These are phyloP conservation scores for Pterois miles DNA, from an alignment of 2,797 vertebrate genomes.

Conservation along the genomic window DNA sequence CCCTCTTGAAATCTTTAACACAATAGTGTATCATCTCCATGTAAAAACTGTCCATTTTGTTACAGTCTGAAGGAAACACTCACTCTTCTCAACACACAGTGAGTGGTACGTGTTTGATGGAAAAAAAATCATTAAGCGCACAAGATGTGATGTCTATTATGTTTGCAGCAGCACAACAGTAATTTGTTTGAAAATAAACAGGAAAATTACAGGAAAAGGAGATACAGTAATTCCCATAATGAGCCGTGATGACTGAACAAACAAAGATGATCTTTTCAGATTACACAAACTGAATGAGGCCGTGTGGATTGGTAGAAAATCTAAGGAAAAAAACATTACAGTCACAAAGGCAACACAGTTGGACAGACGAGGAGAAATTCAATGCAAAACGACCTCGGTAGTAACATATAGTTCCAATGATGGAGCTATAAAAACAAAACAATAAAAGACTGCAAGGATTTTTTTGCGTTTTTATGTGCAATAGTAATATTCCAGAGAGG, in stretches of 20 bases:
- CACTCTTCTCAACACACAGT: background rate
- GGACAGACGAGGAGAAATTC: background rate
- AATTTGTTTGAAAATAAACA: constrained; percentile 27
- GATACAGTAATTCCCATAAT: constrained; percentile 30
- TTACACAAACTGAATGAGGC: background rate
- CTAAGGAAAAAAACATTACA: background rate
- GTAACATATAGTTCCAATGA: background rate
- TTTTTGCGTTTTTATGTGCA: background rate
- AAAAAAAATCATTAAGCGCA: no score
- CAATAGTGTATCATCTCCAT: constrained; percentile 3
- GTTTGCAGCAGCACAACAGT: background rate
- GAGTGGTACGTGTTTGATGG: background rate
- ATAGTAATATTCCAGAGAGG: background rate
- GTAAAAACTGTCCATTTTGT: background rate
- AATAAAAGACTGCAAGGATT: background rate
- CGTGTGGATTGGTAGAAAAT: background rate
- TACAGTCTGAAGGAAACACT: background rate
- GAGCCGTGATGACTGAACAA: background rate
- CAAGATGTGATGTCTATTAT: background rate
- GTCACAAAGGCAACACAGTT: background rate
- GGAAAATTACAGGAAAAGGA: constrained; percentile 30
- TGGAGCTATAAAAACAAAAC: background rate
- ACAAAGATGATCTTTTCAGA: constrained; percentile 5
- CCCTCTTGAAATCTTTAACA: constrained; percentile 13
- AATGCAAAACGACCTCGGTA: background rate